Conservation (phyloP, 2,113 vertebrate genomes). For the Callocephalon fimbriatum region DNA sequence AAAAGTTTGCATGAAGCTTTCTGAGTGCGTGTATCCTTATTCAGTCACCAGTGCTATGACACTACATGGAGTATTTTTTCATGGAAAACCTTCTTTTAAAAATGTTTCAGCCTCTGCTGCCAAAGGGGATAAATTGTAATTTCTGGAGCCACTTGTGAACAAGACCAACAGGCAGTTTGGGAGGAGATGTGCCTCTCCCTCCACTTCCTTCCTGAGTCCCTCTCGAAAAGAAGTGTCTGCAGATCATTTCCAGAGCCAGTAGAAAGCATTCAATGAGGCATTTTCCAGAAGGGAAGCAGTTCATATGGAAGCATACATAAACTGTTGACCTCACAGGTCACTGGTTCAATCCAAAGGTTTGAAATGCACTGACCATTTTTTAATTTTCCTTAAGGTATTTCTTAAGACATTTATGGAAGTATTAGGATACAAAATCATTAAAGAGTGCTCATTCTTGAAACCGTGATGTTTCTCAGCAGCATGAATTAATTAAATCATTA, state of each 20-base stretch:
- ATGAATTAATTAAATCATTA: background rate
- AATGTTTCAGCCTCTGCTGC: background rate
- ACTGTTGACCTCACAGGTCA: background rate
- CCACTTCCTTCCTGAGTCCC: background rate
- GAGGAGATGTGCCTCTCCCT: background rate
- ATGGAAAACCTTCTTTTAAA: background rate
- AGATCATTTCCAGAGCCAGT: background rate
- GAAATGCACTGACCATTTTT: background rate
- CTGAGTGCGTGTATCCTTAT: background rate
- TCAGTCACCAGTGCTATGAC: background rate
- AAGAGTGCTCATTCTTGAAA: background rate
- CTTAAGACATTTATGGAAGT: background rate
- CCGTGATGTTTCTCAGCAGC: background rate
- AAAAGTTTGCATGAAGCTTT: background rate
- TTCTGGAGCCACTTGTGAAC: background rate
- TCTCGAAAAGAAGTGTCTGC: background rate
- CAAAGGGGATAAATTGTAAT: background rate
- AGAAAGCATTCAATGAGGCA: background rate
- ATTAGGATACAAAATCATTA: background rate
- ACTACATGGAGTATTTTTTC: background rate
- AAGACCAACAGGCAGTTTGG: background rate
- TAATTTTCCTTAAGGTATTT: background rate
- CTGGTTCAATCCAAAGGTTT: accelerated
- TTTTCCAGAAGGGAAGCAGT: background rate
- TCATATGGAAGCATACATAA: background rate